Percentiles rank a stretch among this genome's conserved stretches.
Conservation (phyloP, 2,797 vertebrate species). For the Acipenser ruthenus region DNA sequence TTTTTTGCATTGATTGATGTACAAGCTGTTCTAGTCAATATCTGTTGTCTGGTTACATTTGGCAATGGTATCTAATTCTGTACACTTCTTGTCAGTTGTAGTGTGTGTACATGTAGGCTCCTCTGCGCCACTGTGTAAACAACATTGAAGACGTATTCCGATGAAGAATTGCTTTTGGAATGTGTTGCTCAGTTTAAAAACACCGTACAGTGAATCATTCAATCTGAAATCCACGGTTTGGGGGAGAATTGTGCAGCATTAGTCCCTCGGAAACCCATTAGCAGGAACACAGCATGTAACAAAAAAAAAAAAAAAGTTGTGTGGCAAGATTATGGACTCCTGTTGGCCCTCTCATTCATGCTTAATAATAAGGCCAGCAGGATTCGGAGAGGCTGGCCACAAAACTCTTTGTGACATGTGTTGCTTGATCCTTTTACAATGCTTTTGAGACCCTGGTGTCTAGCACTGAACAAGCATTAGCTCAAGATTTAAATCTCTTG, state of each 20-base stretch:
- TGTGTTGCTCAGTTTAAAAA: no score
- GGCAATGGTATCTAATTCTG: no score
- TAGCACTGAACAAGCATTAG: slow-evolving; percentile 47
- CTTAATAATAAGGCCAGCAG: slow-evolving; percentile 63
- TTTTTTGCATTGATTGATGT: no score
- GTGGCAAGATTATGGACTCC: slow-evolving; percentile 63
- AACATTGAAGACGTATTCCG: no score
- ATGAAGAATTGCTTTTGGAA: no score
- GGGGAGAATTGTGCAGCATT: slow-evolving; percentile 39
- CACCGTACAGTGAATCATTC: background rate
- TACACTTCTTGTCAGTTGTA: no score
- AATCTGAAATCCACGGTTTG: slow-evolving; percentile 2
- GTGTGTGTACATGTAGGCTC: no score
- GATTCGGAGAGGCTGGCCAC: slow-evolving; percentile 52
- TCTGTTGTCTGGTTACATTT: no score
- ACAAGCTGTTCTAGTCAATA: no score
- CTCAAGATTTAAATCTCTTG: slow-evolving; percentile 16
- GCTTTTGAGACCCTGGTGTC: slow-evolving; percentile 40
- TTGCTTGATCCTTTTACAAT: slow-evolving; percentile 41
- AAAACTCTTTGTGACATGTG: slow-evolving; percentile 50
- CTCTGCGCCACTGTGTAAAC: no score
- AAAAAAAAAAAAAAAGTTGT: slow-evolving; percentile 37
- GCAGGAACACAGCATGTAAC: slow-evolving; percentile 43
- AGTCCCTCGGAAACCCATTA: slow-evolving; percentile 39
- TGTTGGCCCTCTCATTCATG: slow-evolving; percentile 58